Evolutionary conservation across 1,140 invertebrate species (phyloP), one percentile per base, ranked within the genome.

Genomic region (Pemphigus obesinymphae): DNA sequence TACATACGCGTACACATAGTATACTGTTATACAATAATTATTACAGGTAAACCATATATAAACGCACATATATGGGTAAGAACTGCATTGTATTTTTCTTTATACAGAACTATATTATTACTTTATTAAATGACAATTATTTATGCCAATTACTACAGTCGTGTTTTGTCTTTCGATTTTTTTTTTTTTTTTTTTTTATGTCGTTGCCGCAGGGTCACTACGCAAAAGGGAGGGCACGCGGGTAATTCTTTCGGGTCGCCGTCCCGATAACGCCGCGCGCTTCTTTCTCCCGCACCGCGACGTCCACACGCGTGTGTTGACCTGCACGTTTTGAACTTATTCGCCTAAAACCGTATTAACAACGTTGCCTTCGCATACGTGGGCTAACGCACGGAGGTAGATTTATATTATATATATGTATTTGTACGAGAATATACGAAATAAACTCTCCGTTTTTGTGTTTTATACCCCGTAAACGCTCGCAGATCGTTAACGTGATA

Each of bases 301-400:
- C 20, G 50, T 15, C 50, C 73, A n/a, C 66, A 1, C 29, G 10
- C 48, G 13, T 37, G 45, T 17, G 75, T 78, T 58, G 31, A 78
- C 75, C 53, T 26, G 53, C 75, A 61, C 75, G 75, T 78, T 78
- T 78, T 78, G 53, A 78, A 78, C 75, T 61, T 29, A 26, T 78
- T 76, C 73, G 34, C 73, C 53, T 78, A 58, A 78, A 78, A 78
- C 75, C 53, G 31, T 40, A 78, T 78, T 78, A 78, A 78, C 75
- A 43, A 61, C 75, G 17, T 70, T 40, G 66, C 29, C 43, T 70
- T 70, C 26, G 68, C 26, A 34, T 48, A n/a, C 2, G 26, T 40
- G 23, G 3, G 29, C 11, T 29, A 61, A 61, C 55, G 26, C 13
- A 61, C 26, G 0, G 55, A 31, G 29, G 29, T 6, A 53, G 50